A percentile compares a stretch with the other conserved stretches of the same genome.
phyloP scores from a whole-genome alignment of 2,113 vertebrate species.

The Aegypius monachus region DNA sequence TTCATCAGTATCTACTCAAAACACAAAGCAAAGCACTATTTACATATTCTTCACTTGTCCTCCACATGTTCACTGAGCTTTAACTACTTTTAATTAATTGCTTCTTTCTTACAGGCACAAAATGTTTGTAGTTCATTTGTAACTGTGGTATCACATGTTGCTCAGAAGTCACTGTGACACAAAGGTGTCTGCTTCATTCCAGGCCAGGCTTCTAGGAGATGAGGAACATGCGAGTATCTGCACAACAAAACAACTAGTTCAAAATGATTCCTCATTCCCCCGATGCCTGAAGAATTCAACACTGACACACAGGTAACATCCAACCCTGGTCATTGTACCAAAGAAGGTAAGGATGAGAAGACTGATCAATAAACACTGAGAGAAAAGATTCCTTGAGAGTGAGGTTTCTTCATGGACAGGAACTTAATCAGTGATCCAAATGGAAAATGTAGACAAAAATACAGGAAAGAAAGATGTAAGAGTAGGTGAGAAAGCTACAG shows the following conservation, averaged over 20 bases:
- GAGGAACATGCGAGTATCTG: background rate
- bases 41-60: background rate
- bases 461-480: background rate
- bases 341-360: background rate
- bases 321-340: background rate
- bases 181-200: background rate
- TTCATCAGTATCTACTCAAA: background rate
- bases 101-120: background rate
- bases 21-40: background rate
- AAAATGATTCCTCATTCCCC: background rate
- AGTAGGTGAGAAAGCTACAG: background rate
- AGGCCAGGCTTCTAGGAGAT: background rate
- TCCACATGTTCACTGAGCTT: background rate
- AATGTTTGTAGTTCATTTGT: background rate
- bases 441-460: background rate
- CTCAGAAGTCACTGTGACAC: background rate
- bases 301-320: background rate
- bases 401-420: background rate
- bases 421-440: background rate
- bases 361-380: background rate
- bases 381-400: background rate
- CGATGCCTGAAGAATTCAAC: background rate
- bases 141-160: background rate
- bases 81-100: background rate
- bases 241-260: background rate